phyloP scores from a whole-genome alignment of 2,888 invertebrate species.

The Drosophila colorata region DNA sequence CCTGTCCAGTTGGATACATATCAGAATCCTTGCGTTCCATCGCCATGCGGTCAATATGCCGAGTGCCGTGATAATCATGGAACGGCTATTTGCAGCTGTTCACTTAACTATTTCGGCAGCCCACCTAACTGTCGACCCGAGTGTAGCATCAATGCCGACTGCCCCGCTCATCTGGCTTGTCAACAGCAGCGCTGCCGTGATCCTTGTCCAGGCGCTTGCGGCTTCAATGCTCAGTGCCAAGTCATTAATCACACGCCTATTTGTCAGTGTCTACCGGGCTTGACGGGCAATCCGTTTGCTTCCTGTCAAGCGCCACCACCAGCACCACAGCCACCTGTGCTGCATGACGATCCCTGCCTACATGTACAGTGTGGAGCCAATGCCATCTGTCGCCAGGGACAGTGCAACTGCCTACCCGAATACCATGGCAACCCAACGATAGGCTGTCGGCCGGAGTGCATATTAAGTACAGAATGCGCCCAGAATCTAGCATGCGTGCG shows the following conservation, averaged over 20 bases:
- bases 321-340: conserved; percentile 72
- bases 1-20: conserved; percentile 79
- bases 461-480: conserved; percentile 89
- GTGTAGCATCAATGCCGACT: conserved; percentile 90
- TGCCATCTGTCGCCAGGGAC: conserved; percentile 89
- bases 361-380: conserved; percentile 91
- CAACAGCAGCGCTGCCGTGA: conserved; percentile 89
- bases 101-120: conserved; percentile 88
- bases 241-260: conserved; percentile 90
- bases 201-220: conserved; percentile 91
- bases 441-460: conserved; percentile 90
- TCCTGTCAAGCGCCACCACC: conserved; percentile 86
- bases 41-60: conserved; percentile 91
- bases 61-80: conserved; percentile 88
- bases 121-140: conserved; percentile 91
- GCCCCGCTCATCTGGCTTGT: conserved; percentile 89
- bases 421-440: conserved; percentile 88
- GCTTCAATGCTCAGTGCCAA: conserved; percentile 87
- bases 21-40: conserved; percentile 89
- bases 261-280: conserved; percentile 88
- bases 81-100: conserved; percentile 88
- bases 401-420: conserved; percentile 89
- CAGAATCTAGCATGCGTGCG: conserved; percentile 88
- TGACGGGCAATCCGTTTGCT: conserved; percentile 89
- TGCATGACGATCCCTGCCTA: conserved; percentile 88